Percentiles rank a stretch among this genome's conserved stretches.
Conservation (phyloP, 1,140 invertebrate species). For the Penaeus indicus region DNA sequence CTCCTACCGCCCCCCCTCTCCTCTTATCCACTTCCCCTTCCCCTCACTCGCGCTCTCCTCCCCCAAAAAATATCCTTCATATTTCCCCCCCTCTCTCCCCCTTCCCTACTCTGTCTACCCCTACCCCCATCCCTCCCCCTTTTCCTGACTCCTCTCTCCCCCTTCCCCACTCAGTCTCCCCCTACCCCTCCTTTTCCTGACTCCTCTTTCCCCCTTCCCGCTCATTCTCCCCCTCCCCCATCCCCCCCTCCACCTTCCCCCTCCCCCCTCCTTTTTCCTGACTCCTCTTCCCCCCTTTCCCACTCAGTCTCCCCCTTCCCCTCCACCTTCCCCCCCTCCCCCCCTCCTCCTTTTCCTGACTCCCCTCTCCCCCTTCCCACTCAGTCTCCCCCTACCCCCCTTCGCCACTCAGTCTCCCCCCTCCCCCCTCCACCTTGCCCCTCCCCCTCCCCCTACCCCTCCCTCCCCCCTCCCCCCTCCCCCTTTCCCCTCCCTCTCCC, state of each 20-base stretch:
- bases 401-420: background rate
- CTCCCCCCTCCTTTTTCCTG: background rate
- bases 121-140: too few species aligned
- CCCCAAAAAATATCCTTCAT: too few species aligned
- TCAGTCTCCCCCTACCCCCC: background rate
- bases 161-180: too few species aligned
- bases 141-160: too few species aligned
- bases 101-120: too few species aligned
- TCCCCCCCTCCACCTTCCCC: background rate
- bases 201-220: too few species aligned
- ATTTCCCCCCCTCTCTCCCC: too few species aligned
- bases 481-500: too few species aligned
- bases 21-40: too few species aligned
- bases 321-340: background rate
- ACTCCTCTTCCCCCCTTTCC: background rate
- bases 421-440: background rate
- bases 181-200: background rate
- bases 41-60: too few species aligned
- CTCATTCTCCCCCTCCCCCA: background rate
- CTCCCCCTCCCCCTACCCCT: background rate
- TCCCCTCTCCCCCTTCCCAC: background rate
- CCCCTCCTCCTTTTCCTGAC: background rate
- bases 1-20: too few species aligned
- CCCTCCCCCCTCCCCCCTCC: too few species aligned
- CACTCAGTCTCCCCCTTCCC: background rate